Evolutionary conservation across 2,888 invertebrate species (phyloP), one percentile per base, ranked within the genome.

Genomic region (Eudiplozoon nipponicum): DNA sequence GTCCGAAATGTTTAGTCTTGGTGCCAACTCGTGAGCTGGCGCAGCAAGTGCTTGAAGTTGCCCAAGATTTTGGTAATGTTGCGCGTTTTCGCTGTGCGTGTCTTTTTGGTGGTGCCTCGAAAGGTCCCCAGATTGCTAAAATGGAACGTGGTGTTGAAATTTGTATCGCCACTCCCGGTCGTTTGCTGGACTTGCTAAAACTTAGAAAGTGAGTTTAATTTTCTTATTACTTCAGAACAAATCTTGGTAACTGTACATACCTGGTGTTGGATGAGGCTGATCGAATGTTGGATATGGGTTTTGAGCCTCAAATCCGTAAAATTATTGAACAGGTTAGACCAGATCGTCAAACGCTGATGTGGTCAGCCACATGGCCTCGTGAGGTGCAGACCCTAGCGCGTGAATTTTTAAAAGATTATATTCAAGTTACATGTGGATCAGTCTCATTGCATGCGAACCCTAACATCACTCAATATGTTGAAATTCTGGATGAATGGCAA

Each of bases 361-460:
- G 86, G 80, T 84, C 84, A 28, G 94, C 94, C 0, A 98, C 94
- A 0, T 94, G 94, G 94, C 94, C 94, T 0, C 84, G 81, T 53
- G 94, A 94, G 63, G 90, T 86, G 2, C 70, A 74, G 48, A 71
- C 72, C 48, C 61, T 94, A 42, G 94, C 94, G 0, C 74, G 81
- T 51, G 90, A 94, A 57, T 94, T 90, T 60, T 67, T 94, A 9
- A 69, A 68, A 39, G 75, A 90, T 54, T 84, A 84, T 56, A 71
- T 80, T 48, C 86, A 90, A 63, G 72, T 94, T 48, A 94, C 90
- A 61, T 77, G 94, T 47, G 94, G 94, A 11, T 81, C 86, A 0
- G 63, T 86, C 9, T 72, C 75, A 45, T 65, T 94, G 39, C 72
- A 75, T 46, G 81, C 81, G 21, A 81, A 81, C 60, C 86, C 90